Conservation (phyloP, 1,140 invertebrate genomes). For the Pantala flavescens region DNA sequence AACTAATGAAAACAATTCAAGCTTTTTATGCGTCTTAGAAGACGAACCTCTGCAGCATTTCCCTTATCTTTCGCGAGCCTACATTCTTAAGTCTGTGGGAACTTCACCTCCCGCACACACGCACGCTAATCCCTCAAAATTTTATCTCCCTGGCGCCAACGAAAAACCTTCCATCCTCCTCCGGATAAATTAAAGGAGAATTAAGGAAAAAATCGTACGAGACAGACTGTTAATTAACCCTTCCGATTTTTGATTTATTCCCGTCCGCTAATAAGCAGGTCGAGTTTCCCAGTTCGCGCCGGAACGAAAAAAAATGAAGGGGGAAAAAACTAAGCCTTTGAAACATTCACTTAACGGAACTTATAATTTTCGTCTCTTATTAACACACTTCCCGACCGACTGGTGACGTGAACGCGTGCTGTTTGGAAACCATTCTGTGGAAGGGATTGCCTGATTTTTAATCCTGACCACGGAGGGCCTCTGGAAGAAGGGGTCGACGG, state of each 20-base stretch:
- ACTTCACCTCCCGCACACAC: too few relatives aligned
- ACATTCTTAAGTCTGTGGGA: too few relatives aligned
- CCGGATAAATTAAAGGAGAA: too few relatives aligned
- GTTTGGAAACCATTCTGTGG: background rate
- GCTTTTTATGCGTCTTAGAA: too few relatives aligned
- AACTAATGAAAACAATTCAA: too few relatives aligned
- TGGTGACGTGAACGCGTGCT: background rate
- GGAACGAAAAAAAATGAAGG: background rate
- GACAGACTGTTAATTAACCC: background rate
- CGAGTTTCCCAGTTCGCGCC: background rate
- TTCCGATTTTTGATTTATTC: background rate
- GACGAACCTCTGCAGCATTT: too few relatives aligned
- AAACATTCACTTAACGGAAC: constrained; percentile 9
- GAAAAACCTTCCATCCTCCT: too few relatives aligned
- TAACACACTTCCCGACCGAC: background rate
- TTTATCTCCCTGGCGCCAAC: too few relatives aligned
- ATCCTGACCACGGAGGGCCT: background rate
- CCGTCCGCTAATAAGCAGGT: background rate
- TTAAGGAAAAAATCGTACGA: too few relatives aligned
- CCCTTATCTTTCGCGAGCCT: too few relatives aligned
- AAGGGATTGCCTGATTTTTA: background rate
- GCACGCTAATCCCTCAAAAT: too few relatives aligned
- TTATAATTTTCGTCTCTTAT: background rate
- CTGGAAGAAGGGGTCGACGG: background rate
- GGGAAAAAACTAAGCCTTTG: background rate